Evolutionary conservation across 2,797 vertebrate species (phyloP).

Genomic region (Xerus rutilus): DNA sequence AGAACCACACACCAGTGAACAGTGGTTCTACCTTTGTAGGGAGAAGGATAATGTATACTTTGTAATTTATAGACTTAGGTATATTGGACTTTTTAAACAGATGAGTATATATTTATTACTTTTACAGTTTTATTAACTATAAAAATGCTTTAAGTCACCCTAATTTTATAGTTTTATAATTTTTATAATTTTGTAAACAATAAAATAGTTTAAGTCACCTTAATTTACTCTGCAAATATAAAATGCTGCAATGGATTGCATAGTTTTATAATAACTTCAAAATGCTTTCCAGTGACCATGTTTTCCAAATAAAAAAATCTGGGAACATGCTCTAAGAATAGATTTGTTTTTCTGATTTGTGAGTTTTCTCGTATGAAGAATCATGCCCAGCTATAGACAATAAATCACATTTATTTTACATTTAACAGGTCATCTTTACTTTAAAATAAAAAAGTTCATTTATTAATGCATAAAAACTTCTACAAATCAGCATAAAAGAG

Average conservation of each 20-base stretch:
- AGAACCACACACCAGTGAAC: not conserved
- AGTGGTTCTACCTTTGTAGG: not conserved
- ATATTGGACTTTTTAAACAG: constrained; percentile 37
- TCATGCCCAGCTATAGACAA: not conserved
- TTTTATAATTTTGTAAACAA: constrained; percentile 60
- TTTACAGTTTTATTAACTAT: constrained; percentile 64
- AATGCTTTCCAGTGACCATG: constrained; percentile 19
- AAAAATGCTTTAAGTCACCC: constrained; percentile 38
- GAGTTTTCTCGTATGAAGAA: not conserved
- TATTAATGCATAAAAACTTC: not conserved
- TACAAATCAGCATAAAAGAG: not conserved
- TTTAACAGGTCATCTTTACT: constrained; percentile 39
- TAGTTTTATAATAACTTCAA: constrained; percentile 51
- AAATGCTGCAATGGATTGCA: not conserved
- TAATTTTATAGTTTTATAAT: constrained; percentile 67
- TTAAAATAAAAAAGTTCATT: constrained; percentile 1
- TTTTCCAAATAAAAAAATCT: constrained; percentile 43
- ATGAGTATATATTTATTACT: constrained; percentile 55
- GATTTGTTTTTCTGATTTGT: constrained; percentile 7
- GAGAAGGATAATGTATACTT: not conserved
- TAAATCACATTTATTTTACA: not conserved
- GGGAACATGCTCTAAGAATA: not conserved
- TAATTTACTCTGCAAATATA: constrained; percentile 48
- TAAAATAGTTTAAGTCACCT: constrained; percentile 60
- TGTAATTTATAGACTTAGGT: not conserved